A percentile compares a stretch with the other conserved stretches of the same genome.
phyloP scores from a whole-genome alignment of 2,113 vertebrate genomes.

The Tursiops truncatus region DNA sequence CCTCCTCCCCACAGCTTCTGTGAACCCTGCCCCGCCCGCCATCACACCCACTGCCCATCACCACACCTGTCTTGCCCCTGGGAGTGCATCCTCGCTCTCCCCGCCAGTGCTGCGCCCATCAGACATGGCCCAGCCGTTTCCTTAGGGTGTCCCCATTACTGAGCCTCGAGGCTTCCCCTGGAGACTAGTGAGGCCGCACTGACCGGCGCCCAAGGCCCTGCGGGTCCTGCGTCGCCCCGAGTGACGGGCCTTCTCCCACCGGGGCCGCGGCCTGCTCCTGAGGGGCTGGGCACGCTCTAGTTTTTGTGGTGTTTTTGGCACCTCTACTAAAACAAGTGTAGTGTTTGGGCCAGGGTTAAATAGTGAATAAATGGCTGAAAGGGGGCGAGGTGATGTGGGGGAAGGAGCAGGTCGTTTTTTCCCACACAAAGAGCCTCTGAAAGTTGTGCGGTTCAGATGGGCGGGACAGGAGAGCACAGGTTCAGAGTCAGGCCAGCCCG shows the following conservation, averaged over 20 bases:
- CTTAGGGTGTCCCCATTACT: neutral
- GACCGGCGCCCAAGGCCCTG: too few species aligned
- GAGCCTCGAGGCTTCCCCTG: neutral
- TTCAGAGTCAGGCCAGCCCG: fast-evolving
- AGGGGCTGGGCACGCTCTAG: fast-evolving
- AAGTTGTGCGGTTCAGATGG: neutral
- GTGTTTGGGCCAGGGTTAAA: too few species aligned
- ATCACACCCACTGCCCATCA: fast-evolving
- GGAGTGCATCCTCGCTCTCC: neutral
- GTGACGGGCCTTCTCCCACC: fast-evolving
- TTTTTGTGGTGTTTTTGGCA: too few species aligned
- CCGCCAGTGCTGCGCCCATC: fast-evolving
- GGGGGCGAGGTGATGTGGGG: neutral
- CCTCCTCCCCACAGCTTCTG: fast-evolving
- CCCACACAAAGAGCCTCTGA: neutral
- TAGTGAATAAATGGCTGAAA: fast-evolving
- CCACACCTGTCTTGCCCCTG: neutral
- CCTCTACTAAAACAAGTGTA: fast-evolving
- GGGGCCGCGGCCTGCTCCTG: neutral
- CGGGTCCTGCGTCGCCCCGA: fast-evolving
- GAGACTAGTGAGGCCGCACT: fast-evolving
- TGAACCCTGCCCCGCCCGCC: fast-evolving
- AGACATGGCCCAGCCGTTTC: fast-evolving
- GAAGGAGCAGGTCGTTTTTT: too few species aligned
- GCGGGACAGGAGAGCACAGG: fast-evolving